Base-by-base conservation (phyloP, 1,140 invertebrate genomes). In the Hormaphis cornu region DNA sequence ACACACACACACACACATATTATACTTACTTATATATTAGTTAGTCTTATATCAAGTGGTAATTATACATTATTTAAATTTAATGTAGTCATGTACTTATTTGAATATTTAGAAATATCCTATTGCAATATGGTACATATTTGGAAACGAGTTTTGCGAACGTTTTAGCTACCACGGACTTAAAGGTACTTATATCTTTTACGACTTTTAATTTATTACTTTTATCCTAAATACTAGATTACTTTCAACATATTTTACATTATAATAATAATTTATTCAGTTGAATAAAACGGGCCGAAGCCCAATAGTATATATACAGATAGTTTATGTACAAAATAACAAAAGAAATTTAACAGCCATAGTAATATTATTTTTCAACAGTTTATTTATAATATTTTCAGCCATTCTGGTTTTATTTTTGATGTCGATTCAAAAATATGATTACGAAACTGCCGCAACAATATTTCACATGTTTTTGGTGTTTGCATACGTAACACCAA, bases 111-210 rank as follows among this genome's bases (percentile, higher is more conserved):
- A 56, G 50, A 30, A 24, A n/a, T 96, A 94, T 76, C 94, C 95
- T 0, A 89, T 87, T 76, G 85, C 91, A 4, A 87, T 96, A n/a
- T 92, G 90, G 75, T 95, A 96, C 78, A 97, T 98, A 75, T 82
- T 98, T 70, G 87, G 85, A 75, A 96, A 93, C 84, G 95, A 98
- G 79, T 95, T 97, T 77, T 97, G 95, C 78, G 95, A 98, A 80
- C 83, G 95, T 76, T 98, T 97, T 79, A 92, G 88, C 40, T 97
- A 86, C 78, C 97, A 97, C 86, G 95, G 95, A 75, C 92, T 97
- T 89, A 86, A 89, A 86, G 89, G 93, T 96, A 81, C 83, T 86
- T 84, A 33, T 70, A 3, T n/a, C n/a, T n/a, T n/a, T n/a, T n/a
- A n/a, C n/a, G n/a, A n/a, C n/a, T n/a, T n/a, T n/a, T n/a, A n/a